Conservation (phyloP, 1,140 invertebrate species). For the Drosophila teissieri region DNA sequence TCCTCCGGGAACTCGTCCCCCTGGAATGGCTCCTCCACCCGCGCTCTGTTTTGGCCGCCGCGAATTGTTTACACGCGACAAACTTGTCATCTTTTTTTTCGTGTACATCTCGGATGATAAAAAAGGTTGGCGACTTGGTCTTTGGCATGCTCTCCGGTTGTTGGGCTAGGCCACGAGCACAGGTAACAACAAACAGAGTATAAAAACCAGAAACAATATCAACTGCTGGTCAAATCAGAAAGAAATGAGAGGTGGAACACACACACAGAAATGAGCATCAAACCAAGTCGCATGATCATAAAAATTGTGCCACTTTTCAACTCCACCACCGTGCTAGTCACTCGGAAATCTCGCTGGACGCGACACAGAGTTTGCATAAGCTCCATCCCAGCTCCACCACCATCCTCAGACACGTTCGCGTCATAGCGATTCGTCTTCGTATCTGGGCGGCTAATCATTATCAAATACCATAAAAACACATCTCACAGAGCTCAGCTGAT, state of each 20-base stretch:
- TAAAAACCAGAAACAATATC: conserved; percentile 10
- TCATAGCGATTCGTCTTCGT: conserved; percentile 59
- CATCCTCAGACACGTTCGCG: conserved; percentile 53
- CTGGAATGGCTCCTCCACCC: conserved; percentile 43
- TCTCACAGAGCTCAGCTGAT: conserved; percentile 52
- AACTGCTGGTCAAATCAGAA: conserved; percentile 14
- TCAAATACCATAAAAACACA: conserved; percentile 78
- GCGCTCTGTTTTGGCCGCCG: conserved; percentile 68
- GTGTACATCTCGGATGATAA: conserved; percentile 59
- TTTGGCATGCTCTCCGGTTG: conserved; percentile 54
- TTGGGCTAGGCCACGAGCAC: conserved; percentile 69
- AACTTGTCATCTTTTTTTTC: conserved; percentile 75
- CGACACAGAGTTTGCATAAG: conserved; percentile 50
- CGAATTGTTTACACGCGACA: conserved; percentile 81
- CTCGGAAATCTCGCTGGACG: not conserved
- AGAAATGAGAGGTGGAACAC: not conserved
- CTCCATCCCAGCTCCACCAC: conserved; percentile 14
- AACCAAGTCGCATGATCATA: conserved; percentile 59
- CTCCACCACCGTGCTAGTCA: not conserved
- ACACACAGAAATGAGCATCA: conserved; percentile 10
- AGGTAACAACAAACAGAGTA: conserved; percentile 55
- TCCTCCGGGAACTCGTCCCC: not conserved
- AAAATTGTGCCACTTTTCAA: conserved; percentile 58
- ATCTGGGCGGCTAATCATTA: conserved; percentile 72
- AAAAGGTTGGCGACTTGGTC: conserved; percentile 75